Conservation (phyloP, 2,113 vertebrate genomes). For the Triplophysa siluroides region DNA sequence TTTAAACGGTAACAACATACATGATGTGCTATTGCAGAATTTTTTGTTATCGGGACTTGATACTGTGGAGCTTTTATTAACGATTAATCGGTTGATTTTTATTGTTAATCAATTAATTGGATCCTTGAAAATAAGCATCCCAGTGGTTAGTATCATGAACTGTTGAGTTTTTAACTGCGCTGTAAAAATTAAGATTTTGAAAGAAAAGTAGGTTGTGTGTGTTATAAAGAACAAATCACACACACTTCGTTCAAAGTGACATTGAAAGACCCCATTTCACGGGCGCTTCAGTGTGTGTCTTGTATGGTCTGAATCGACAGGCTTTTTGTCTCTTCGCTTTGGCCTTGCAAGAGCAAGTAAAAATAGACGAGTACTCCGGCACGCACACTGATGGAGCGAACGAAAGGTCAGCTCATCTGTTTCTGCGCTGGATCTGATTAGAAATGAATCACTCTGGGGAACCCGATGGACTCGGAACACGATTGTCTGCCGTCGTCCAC, state of each 20-base stretch:
- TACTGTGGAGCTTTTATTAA: too few species aligned
- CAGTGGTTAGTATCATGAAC: too few species aligned
- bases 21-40: too few species aligned
- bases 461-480: too few species aligned
- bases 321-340: slow-evolving; percentile 47
- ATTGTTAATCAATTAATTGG: too few species aligned
- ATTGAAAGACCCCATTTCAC: slow-evolving; percentile 29
- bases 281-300: not conserved
- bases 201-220: not conserved
- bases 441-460: not conserved
- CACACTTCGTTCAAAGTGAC: slow-evolving; percentile 12
- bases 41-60: too few species aligned
- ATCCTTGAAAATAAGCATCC: too few species aligned
- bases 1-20: too few species aligned
- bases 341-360: slow-evolving; percentile 63
- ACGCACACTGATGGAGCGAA: not conserved
- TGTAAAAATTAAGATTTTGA: not conserved
- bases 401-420: slow-evolving; percentile 32
- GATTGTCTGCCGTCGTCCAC: too few species aligned
- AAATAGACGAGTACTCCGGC: slow-evolving; percentile 73
- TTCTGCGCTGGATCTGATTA: slow-evolving; percentile 42
- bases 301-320: slow-evolving; percentile 32
- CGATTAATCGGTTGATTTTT: too few species aligned
- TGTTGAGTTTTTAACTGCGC: not conserved
- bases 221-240: not conserved